A percentile compares a stretch with the other conserved stretches of the same genome.
Conservation (phyloP, 2,797 vertebrate genomes). For the Onychomys leucogaster region DNA sequence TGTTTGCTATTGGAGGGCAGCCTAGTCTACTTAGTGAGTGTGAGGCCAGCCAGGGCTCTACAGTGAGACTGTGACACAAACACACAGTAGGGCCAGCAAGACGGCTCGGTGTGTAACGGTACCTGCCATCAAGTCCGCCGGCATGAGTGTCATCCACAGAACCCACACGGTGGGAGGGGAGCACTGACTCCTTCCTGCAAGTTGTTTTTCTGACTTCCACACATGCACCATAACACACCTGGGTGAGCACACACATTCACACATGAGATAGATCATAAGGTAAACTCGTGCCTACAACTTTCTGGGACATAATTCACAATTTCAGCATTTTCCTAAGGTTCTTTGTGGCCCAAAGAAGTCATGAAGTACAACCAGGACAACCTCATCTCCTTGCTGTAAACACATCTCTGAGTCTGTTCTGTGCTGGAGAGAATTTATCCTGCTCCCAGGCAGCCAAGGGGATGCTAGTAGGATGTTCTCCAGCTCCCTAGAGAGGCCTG, state of each 20-base stretch:
- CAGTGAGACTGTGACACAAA: not conserved
- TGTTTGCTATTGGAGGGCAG: not conserved
- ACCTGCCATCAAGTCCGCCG: not conserved
- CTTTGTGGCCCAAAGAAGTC: not conserved
- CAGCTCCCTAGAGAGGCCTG: not conserved
- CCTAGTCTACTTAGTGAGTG: not conserved
- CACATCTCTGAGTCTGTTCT: not conserved
- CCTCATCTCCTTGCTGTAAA: not conserved
- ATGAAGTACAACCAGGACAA: not conserved
- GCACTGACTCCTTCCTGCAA: not conserved
- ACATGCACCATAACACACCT: no score
- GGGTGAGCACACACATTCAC: no score
- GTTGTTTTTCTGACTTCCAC: not conserved
- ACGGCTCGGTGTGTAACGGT: not conserved
- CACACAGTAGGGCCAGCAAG: not conserved
- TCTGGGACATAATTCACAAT: not conserved
- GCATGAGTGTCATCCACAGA: not conserved
- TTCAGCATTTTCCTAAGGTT: not conserved
- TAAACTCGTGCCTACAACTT: not conserved
- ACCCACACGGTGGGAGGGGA: not conserved
- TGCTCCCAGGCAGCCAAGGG: not conserved
- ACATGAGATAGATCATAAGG: not conserved
- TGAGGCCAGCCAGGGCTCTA: not conserved
- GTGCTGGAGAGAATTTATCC: not conserved
- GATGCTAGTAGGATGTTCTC: rapidly evolving